Evolutionary conservation across 2,888 invertebrate genomes (phyloP).

Genomic region (Melanchra persicariae): DNA sequence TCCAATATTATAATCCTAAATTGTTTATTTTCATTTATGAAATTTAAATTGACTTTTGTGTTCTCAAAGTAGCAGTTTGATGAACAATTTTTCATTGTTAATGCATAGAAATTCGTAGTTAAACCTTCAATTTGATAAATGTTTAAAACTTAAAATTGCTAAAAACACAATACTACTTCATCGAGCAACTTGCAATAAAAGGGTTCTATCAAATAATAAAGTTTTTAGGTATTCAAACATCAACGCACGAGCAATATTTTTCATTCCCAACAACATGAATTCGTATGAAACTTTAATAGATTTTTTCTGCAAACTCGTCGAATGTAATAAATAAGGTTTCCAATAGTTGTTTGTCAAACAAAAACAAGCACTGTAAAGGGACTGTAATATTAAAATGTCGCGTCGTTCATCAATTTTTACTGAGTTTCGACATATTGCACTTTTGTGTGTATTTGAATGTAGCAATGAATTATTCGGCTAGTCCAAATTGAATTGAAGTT

Average conservation of each 20-base stretch:
- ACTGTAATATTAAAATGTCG: slow-evolving; percentile 12
- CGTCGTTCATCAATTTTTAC: neutral
- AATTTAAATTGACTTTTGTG: too few relatives aligned
- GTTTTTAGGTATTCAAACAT: neutral
- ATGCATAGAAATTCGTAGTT: too few relatives aligned
- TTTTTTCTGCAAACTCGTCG: slow-evolving; percentile 13
- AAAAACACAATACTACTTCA: too few relatives aligned
- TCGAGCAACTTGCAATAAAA: neutral
- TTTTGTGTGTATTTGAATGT: neutral
- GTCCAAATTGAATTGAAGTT: neutral
- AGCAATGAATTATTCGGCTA: neutral
- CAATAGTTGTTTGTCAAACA: slow-evolving; percentile 44
- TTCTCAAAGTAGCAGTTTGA: neutral
- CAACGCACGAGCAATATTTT: neutral
- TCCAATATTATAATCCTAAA: too few relatives aligned
- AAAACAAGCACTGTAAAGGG: slow-evolving; percentile 23
- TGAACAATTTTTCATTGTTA: too few relatives aligned
- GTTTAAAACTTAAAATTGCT: too few relatives aligned
- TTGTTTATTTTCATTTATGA: neutral
- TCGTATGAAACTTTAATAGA: slow-evolving; percentile 2
- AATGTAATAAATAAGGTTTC: slow-evolving; percentile 27
- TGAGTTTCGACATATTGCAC: neutral
- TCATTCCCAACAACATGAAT: neutral
- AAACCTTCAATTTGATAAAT: too few relatives aligned
- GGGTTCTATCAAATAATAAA: neutral